A percentile compares a stretch with the other conserved stretches of the same genome.
These are phyloP conservation scores for Flexamia atlantica DNA, from an alignment of 2,888 invertebrate species.

Conservation along the genomic window DNA sequence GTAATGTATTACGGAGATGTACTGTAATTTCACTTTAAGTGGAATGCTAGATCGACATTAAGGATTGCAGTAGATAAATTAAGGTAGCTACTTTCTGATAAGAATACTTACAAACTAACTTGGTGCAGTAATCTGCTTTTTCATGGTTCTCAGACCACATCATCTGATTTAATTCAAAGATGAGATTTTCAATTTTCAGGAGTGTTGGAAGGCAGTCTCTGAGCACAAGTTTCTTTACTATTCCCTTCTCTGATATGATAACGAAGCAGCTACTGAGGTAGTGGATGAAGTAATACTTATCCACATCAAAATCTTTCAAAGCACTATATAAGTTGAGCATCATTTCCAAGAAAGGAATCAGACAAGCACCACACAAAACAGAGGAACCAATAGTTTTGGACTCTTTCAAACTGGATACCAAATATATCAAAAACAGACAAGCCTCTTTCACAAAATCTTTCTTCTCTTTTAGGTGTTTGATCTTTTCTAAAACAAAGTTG, in stretches of 20 bases:
- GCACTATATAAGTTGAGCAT: background rate
- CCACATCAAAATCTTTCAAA: background rate
- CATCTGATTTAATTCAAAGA: background rate
- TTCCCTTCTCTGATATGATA: background rate
- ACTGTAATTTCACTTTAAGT: too few relatives aligned
- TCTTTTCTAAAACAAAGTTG: background rate
- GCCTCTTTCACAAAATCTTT: background rate
- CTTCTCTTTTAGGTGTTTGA: background rate
- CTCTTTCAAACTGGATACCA: background rate
- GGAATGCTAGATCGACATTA: too few relatives aligned
- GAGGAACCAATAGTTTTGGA: background rate
- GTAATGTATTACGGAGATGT: too few relatives aligned
- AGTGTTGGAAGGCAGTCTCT: background rate
- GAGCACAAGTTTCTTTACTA: background rate
- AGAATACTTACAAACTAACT: slow-evolving; percentile 11
- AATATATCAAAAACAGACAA: background rate
- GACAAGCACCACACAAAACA: background rate
- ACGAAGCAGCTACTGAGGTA: background rate
- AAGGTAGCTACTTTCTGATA: too few relatives aligned
- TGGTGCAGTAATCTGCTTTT: slow-evolving; percentile 8
- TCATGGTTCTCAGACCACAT: background rate
- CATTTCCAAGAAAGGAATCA: slow-evolving; percentile 5
- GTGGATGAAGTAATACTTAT: background rate
- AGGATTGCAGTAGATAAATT: too few relatives aligned
- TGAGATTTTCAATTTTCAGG: background rate